Conservation (phyloP, 2,113 vertebrate genomes). For the Melanerpes aurifrons region DNA sequence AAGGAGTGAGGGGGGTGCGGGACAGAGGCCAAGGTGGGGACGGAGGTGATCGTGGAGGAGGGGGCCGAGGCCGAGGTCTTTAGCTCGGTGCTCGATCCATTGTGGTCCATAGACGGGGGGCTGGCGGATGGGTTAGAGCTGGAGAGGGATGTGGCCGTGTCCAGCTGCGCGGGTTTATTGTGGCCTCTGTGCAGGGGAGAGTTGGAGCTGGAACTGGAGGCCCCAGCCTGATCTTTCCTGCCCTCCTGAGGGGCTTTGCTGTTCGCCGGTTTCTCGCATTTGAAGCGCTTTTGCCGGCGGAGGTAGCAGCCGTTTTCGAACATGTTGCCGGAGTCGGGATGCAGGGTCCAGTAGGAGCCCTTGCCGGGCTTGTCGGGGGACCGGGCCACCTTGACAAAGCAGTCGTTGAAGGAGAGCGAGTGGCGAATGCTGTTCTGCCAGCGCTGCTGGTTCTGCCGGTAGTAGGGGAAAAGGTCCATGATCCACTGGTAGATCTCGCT, state of each 20-base stretch:
- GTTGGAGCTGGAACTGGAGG: conserved; percentile 71
- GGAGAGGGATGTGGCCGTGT: conserved; percentile 76
- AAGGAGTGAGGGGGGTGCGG: conserved; percentile 83
- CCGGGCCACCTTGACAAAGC: conserved; percentile 96
- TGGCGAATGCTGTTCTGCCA: conserved; percentile 99
- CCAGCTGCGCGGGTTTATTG: conserved; percentile 80
- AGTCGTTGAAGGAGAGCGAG: conserved; percentile 98
- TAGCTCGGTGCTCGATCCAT: conserved; percentile 80
- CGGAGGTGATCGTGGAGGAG: conserved; percentile 77
- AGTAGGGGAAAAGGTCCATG: conserved; percentile 98
- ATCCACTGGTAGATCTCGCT: conserved; percentile 99
- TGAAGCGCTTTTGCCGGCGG: conserved; percentile 97
- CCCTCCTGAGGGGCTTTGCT: conserved; percentile 77
- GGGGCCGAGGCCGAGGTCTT: conserved; percentile 82
- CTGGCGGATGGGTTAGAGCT: conserved; percentile 77
- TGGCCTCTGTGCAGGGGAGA: conserved; percentile 82
- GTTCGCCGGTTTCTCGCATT: conserved; percentile 88
- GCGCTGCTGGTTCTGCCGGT: conserved; percentile 97
- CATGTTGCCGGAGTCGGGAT: conserved; percentile 98
- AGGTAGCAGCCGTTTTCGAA: conserved; percentile 98
- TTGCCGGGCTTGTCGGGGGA: conserved; percentile 98
- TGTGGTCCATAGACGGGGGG: conserved; percentile 84
- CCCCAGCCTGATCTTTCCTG: conserved; percentile 72
- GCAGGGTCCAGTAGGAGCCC: conserved; percentile 97
- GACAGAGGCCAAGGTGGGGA: conserved; percentile 82